A percentile compares a stretch with the other conserved stretches of the same genome.
These are phyloP conservation scores for Gobionotothen gibberifrons DNA, from an alignment of 2,797 vertebrate genomes.

Conservation along the genomic window DNA sequence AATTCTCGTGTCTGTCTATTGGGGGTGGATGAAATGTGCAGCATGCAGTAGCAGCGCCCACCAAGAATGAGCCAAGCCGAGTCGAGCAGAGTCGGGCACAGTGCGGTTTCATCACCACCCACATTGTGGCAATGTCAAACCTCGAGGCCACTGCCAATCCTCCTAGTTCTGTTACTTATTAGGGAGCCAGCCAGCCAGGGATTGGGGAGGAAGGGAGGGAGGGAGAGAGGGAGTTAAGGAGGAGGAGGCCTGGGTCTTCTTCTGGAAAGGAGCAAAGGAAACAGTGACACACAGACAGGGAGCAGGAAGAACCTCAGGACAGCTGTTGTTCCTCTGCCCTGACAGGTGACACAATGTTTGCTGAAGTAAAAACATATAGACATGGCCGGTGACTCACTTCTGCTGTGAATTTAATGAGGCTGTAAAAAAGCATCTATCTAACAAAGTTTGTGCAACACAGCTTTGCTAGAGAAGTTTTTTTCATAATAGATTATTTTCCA, in stretches of 20 bases:
- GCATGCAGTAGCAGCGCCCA: constrained; percentile 73
- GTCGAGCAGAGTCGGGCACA: constrained; percentile 70
- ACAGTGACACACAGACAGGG: constrained; percentile 40
- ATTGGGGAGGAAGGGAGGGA: constrained; percentile 26
- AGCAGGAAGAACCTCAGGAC: constrained; percentile 41
- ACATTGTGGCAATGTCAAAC: constrained; percentile 82
- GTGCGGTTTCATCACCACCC: constrained; percentile 82
- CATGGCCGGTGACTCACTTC: constrained; percentile 65
- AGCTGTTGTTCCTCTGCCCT: constrained; percentile 66
- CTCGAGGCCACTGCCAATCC: constrained; percentile 77
- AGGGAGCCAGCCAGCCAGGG: constrained; percentile 71
- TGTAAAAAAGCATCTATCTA: constrained; percentile 26
- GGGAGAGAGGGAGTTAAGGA: not conserved
- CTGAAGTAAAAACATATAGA: constrained; percentile 53
- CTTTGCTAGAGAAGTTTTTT: constrained; percentile 33
- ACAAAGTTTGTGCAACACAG: constrained; percentile 44
- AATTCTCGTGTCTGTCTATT: constrained; percentile 71
- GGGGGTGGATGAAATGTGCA: constrained; percentile 73
- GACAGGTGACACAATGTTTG: constrained; percentile 70
- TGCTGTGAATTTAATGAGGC: constrained; percentile 65
- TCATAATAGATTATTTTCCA: constrained; percentile 51
- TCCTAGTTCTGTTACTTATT: constrained; percentile 76
- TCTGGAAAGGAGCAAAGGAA: constrained; percentile 53
- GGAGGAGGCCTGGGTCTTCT: constrained; percentile 36
- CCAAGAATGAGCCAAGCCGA: constrained; percentile 71